Evolutionary conservation across 30 jellyfish, hydroid and myxozoan genomes (phyloP), one percentile per base, ranked within the genome.

Genomic region (Chrysaora quinquecirrha): DNA sequence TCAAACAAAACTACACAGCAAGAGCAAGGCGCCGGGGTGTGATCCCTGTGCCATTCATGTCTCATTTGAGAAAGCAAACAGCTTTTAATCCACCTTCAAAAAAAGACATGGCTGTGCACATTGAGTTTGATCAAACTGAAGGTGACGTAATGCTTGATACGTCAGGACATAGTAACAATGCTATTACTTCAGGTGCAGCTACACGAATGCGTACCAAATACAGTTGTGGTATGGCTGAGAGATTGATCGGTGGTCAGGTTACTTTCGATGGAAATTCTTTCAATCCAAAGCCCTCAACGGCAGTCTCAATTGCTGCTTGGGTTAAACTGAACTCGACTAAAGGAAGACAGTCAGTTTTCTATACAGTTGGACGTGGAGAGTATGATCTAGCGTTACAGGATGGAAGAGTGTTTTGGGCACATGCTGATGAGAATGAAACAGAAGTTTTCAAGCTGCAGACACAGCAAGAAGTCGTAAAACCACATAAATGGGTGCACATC

Each of bases 171-270:
- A 91, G 73, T 48, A 94, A 94, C 84, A 60, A 94, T 69, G 99
- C 90, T 38, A 9, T 77, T n/a, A 71, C 86, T 50, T 75, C 90
- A 38, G 97, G 97, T 16, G 95, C 97, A 35, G 99, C 99, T 2
- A 87, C 96, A 1, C 32, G 95, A 58, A 87, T 94, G 96, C 86
- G 30, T 11, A 80, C 95, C 0, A 94, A 94, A 78, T 83, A 65
- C 88, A 88, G 97, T 64, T 94, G 99, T 83, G 99, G 99, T 30
- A 28, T 94, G 75, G 99, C 99, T 60, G 80, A 86, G 48, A 74
- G 96, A 65, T 68, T 94, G 20, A 71, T 73, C 18, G 97, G 96
- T 34, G 99, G 99, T 25, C 97, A 82, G 38, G 79, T 94, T 7
- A 24, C 77, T 33, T 94, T 94, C 50, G 96, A 94, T 60, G 97